Base-by-base conservation (phyloP, 1,140 invertebrate genomes). In the Thaumetopoea pityocampa region DNA sequence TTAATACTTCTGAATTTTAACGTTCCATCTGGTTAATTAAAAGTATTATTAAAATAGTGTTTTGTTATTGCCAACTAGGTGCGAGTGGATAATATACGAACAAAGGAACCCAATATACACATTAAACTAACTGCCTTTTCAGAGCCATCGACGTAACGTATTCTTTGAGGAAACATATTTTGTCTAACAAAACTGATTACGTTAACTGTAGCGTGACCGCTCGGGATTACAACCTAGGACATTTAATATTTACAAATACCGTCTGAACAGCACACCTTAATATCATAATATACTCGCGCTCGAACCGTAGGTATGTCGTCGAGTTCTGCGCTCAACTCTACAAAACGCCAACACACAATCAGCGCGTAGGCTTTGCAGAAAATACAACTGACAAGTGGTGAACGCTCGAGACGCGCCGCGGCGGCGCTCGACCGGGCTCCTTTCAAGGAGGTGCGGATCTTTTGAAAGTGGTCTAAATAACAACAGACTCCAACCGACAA, bases 101-200 rank as follows among this genome's bases (percentile, higher is more conserved):
- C 73, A 82, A 82, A 74, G 76, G 78, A 78, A 67, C 49, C 63
- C 67, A 78, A 76, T 71, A 66, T 59, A 72, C 68, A 66, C 63
- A 65, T 64, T 71, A 67, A 82, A 78, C 78, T 40, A 66, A 64
- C 48, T 54, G 53, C 60, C 55, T 70, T 71, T 70, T 70, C 66
- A 63, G 61, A 60, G 60, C 59, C 61, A 60, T 69, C 57, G 54
- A 56, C 61, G 62, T 55, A 33, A 51, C 17, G 18, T 26, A 24
- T 12, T 15, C n/a, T 14, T 26, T 12, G 29, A 33, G 46, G 33
- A 51, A 48, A 41, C 33, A 40, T 57, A 45, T 30, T 47, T 50
- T 56, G 51, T 48, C 45, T 44, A 52, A 37, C 38, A 29, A 51
- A 51, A 52, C 40, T 42, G 24, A 23, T 33, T 22, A 40, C 11